Evolutionary conservation across 1,140 invertebrate species (phyloP).

Genomic region (Drosophila grimshawi): DNA sequence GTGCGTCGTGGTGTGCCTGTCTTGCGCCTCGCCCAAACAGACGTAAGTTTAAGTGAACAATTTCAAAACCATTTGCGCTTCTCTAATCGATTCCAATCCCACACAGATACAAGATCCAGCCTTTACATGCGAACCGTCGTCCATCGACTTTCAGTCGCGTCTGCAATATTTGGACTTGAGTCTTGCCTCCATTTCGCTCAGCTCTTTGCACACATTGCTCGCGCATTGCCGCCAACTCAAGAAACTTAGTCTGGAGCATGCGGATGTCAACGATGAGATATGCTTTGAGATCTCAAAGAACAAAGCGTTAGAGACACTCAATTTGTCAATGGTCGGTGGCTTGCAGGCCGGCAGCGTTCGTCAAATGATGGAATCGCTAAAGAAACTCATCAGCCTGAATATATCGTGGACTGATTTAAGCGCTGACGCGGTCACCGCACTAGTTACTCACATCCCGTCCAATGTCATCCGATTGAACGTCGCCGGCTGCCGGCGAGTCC

Average conservation of each 20-base stretch:
- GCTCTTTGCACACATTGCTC: slow-evolving; percentile 88
- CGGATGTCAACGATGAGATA: slow-evolving; percentile 87
- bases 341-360: slow-evolving; percentile 87
- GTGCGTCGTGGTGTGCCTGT: slow-evolving; percentile 90
- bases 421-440: slow-evolving; percentile 86
- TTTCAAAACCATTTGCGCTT: too few species aligned
- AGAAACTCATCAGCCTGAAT: slow-evolving; percentile 90
- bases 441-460: slow-evolving; percentile 88
- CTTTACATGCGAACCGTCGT: slow-evolving; percentile 73
- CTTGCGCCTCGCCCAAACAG: slow-evolving; percentile 90
- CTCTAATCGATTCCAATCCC: neutral
- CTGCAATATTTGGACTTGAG: slow-evolving; percentile 94
- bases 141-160: slow-evolving; percentile 46
- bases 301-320: slow-evolving; percentile 88
- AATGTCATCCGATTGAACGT: slow-evolving; percentile 91
- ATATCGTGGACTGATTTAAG: slow-evolving; percentile 92
- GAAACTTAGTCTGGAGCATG: slow-evolving; percentile 93
- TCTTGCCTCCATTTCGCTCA: slow-evolving; percentile 88
- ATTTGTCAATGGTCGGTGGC: slow-evolving; percentile 90
- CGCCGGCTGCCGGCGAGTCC: slow-evolving; percentile 90
- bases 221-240: slow-evolving; percentile 88
- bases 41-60: slow-evolving; percentile 85
- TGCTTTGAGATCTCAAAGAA: slow-evolving; percentile 89
- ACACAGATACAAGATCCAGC: slow-evolving; percentile 85
- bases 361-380: slow-evolving; percentile 87